Percentiles rank a stretch among this genome's conserved stretches.
Conservation (phyloP, 2,797 vertebrate genomes). For the Decapterus maruadsi region DNA sequence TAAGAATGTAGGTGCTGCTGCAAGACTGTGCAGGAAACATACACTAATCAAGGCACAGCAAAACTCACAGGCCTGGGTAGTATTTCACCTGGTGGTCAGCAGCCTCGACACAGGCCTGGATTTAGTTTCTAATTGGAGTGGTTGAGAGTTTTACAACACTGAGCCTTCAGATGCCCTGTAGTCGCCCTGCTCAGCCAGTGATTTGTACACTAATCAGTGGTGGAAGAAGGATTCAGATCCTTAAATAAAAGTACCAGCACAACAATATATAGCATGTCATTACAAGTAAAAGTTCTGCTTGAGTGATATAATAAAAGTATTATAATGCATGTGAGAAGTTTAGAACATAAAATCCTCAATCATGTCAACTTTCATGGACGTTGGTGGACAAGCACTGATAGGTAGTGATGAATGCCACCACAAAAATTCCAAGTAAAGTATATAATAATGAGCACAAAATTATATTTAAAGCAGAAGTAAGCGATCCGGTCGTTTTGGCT, state of each 20-base stretch:
- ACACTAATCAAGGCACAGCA: constrained; percentile 71
- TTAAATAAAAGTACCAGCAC: neutral
- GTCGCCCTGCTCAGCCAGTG: constrained; percentile 10
- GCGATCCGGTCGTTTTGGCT: too few species aligned
- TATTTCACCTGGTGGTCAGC: constrained; percentile 70
- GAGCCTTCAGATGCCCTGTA: neutral
- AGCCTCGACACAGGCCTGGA: constrained; percentile 3
- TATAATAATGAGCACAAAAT: too few species aligned
- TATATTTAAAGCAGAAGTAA: neutral
- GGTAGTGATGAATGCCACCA: too few species aligned
- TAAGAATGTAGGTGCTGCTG: constrained; percentile 69
- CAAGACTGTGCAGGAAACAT: constrained; percentile 47
- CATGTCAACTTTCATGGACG: too few species aligned
- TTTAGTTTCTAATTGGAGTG: constrained; percentile 20
- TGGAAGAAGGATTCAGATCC: neutral
- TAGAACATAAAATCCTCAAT: too few species aligned
- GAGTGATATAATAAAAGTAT: too few species aligned
- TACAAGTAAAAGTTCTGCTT: too few species aligned
- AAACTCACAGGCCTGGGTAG: constrained; percentile 64
- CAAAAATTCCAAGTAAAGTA: too few species aligned
- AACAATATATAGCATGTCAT: neutral
- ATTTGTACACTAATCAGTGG: constrained; percentile 34
- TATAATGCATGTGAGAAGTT: too few species aligned
- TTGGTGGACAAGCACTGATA: too few species aligned
- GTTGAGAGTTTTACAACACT: constrained; percentile 41